Conservation (phyloP, 2,797 vertebrate species). For the Chelidonichthys spinosus region DNA sequence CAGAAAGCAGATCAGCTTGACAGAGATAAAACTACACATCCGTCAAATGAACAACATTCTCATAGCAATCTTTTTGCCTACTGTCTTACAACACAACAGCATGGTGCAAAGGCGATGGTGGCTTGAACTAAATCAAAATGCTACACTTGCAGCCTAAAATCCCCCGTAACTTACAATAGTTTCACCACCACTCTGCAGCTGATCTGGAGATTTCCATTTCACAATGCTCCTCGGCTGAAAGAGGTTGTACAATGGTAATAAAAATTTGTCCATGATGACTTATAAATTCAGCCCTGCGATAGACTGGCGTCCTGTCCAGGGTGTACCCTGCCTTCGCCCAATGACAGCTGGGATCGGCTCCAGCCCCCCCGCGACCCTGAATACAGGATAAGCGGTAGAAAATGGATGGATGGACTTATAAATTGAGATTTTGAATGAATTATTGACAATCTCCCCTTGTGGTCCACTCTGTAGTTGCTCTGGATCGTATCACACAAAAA, state of each 20-base stretch:
- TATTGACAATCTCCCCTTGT: not conserved
- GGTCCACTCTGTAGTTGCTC: not conserved
- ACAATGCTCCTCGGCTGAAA: not conserved
- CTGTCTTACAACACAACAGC: conserved; percentile 23
- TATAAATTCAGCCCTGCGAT: too few species aligned
- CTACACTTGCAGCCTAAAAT: not conserved
- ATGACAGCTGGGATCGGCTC: too few species aligned
- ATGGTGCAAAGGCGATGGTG: not conserved
- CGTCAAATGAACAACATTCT: conserved; percentile 31
- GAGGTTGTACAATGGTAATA: not conserved
- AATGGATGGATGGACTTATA: too few species aligned
- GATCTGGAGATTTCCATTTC: not conserved
- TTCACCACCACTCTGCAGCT: not conserved
- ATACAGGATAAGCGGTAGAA: too few species aligned
- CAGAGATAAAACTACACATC: conserved; percentile 51
- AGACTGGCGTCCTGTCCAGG: too few species aligned
- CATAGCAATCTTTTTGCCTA: not conserved
- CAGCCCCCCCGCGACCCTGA: too few species aligned
- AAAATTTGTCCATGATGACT: not conserved
- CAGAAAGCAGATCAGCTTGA: conserved; percentile 52
- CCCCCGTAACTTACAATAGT: not conserved
- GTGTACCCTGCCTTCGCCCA: too few species aligned
- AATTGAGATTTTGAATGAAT: not conserved
- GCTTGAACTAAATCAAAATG: conserved; percentile 3
- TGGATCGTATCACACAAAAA: not conserved